Evolutionary conservation across 2,888 invertebrate species (phyloP).

Genomic region (Drosophila barbarae): DNA sequence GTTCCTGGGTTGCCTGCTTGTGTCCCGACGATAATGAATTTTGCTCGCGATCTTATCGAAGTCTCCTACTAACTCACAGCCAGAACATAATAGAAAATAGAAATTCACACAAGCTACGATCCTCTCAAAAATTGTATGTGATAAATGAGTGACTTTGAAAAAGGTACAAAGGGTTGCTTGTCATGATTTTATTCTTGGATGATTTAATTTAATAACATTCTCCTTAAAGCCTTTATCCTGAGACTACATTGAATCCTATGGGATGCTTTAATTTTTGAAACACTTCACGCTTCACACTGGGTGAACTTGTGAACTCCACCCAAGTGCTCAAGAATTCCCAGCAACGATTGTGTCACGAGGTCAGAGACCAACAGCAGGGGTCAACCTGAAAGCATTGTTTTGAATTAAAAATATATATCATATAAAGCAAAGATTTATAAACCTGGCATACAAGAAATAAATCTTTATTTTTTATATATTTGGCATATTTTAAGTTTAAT

Average conservation of each 20-base stretch:
- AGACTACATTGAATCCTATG: not conserved
- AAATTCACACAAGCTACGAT: conserved; percentile 3
- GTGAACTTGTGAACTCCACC: not conserved
- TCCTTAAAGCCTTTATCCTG: not conserved
- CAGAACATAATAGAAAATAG: conserved; percentile 18
- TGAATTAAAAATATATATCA: not conserved
- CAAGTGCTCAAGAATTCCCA: conserved; percentile 3
- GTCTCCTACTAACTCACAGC: conserved; percentile 17
- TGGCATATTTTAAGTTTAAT: not conserved
- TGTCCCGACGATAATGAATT: conserved; percentile 16
- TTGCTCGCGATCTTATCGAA: conserved; percentile 10
- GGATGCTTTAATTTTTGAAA: conserved; percentile 11
- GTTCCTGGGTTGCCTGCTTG: not conserved
- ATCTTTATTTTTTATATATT: not conserved
- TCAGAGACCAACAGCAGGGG: not conserved
- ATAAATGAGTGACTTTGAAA: not conserved
- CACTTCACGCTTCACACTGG: not conserved
- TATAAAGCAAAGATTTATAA: too few relatives aligned
- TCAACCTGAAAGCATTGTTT: not conserved
- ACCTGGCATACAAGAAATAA: not conserved
- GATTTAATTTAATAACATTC: too few relatives aligned
- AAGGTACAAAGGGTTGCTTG: not conserved
- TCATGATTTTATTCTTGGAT: too few relatives aligned
- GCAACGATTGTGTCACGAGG: conserved; percentile 15
- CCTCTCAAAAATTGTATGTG: not conserved